Base-by-base conservation (phyloP, 2,797 vertebrate genomes). In the Lacerta viridis region DNA sequence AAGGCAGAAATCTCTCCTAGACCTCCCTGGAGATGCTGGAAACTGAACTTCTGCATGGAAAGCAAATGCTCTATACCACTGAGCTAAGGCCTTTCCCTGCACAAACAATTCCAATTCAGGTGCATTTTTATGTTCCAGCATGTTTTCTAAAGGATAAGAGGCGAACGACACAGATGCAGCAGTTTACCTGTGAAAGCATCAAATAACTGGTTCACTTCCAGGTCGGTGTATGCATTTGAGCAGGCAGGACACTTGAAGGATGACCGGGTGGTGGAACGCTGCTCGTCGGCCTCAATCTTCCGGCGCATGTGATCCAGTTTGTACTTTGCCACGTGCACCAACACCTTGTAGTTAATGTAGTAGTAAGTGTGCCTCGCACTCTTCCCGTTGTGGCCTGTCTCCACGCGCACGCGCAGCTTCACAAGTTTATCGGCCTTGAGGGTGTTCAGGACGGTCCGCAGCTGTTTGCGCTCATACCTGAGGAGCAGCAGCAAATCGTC, bases 331-430 rank as follows among this genome's bases (percentile, higher is more conserved):
- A 97, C 94, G 46, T 97, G 92, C 84, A 97, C 95, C 46, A 97
- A 90, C 77, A 96, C 90, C 85, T 96, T 96, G 91, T 96, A 97
- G 29, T 96, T 96, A 81, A 97, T 96, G 75, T 96, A 95, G 5
- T 97, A 97, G 90, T 95, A 97, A 50, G 93, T 96, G 79, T 96
- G 93, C 68, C 95, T 94, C 0, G 55, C 95, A 89, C 94, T 96
- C 80, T 95, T 96, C 29, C 96, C 96, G 0, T 90, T 92, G 0
- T 94, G 87, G 27, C 88, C 94, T 0, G 93, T 96, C 87, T 96
- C 96, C 0, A 93, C 92, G 2, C 89, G 76, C 91, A 96, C 55
- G 0, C 85, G 90, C 85, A 92, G 80, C 89, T 97, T 97, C 83
- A 97, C 76, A 11, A 96, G 46, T 87, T 96, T 95, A 77, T 97